A percentile compares a stretch with the other conserved stretches of the same genome.
These are phyloP conservation scores for Chymomyza costata DNA, from an alignment of 1,140 invertebrate species.

Conservation along the genomic window DNA sequence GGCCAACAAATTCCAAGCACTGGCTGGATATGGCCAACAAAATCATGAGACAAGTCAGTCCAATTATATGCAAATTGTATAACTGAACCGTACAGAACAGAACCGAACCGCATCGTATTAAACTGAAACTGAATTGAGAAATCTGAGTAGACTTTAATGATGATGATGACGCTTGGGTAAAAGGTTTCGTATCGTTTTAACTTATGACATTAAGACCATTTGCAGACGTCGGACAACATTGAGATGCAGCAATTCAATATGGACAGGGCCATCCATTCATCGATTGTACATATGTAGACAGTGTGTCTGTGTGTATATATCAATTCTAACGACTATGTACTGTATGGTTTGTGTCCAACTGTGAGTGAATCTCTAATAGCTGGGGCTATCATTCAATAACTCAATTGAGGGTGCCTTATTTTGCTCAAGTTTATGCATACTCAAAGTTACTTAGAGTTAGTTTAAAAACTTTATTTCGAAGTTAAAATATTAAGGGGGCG, in stretches of 20 bases:
- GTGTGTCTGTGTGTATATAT: neutral
- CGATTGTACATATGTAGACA: conserved; percentile 46
- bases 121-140: no score
- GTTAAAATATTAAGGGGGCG: no score
- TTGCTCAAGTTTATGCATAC: conserved; percentile 33
- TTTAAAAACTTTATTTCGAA: no score
- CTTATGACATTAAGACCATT: conserved; percentile 68
- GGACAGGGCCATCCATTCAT: conserved; percentile 57
- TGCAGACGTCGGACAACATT: conserved; percentile 54
- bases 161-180: conserved; percentile 31
- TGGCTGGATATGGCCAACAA: conserved; percentile 5
- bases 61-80: conserved; percentile 52
- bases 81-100: conserved; percentile 36
- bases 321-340: neutral
- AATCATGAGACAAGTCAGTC: conserved; percentile 14
- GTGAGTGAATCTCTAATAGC: no score
- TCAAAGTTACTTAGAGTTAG: no score
- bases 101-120: conserved; percentile 13
- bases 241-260: conserved; percentile 53
- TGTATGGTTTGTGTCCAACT: no score
- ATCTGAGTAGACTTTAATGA: neutral
- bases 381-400: conserved; percentile 65
- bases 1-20: neutral
- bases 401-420: conserved; percentile 54
- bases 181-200: conserved; percentile 60